phyloP scores from a whole-genome alignment of 2,113 vertebrate species.

The Strix aluco region DNA sequence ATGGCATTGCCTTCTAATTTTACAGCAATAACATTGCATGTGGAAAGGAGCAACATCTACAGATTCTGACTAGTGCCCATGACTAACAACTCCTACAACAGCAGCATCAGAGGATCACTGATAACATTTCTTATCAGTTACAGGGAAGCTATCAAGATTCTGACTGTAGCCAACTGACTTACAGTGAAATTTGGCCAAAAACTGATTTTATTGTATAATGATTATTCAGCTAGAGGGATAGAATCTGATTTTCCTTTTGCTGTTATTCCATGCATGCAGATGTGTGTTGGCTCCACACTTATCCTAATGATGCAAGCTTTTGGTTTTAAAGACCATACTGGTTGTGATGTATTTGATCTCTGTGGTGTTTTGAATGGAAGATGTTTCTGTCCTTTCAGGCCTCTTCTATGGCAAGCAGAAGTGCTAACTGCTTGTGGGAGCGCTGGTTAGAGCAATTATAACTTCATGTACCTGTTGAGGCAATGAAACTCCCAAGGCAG shows the following conservation, averaged over 20 bases:
- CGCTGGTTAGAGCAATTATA: slow-evolving; percentile 39
- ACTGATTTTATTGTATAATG: neutral
- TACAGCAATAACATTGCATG: neutral
- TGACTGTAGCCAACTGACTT: neutral
- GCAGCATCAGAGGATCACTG: neutral
- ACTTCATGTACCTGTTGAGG: slow-evolving; percentile 24
- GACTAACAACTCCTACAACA: neutral
- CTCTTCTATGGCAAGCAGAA: neutral
- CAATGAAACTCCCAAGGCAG: neutral
- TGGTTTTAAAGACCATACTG: neutral
- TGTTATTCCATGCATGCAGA: neutral
- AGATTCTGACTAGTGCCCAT: neutral
- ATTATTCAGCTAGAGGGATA: neutral
- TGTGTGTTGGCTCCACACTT: neutral
- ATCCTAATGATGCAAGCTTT: neutral
- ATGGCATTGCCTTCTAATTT: neutral
- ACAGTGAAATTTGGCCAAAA: neutral
- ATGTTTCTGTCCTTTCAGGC: neutral
- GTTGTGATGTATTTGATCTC: neutral
- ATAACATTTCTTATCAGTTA: neutral
- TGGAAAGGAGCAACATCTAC: neutral
- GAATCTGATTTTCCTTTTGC: neutral
- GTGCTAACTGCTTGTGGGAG: neutral
- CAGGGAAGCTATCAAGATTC: neutral
- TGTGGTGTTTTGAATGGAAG: neutral